Evolutionary conservation across 2,888 invertebrate genomes (phyloP).

Genomic region (Microctonus brassicae): DNA sequence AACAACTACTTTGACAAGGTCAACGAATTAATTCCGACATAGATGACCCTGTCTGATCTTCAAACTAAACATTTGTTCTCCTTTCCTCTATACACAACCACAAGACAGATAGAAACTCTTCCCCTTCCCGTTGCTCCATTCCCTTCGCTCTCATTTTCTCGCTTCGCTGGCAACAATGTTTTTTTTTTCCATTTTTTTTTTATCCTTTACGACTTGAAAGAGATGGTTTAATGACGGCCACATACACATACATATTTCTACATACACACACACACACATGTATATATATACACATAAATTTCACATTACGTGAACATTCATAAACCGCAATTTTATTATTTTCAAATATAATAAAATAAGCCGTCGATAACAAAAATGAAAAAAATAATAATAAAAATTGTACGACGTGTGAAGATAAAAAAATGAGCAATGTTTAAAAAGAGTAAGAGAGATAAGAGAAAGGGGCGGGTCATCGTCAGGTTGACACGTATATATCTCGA

Average conservation of each 20-base stretch:
- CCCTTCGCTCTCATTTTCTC: slow-evolving; percentile 41
- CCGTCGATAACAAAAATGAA: no score
- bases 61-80: slow-evolving; percentile 35
- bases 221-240: background rate
- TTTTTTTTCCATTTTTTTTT: slow-evolving; percentile 24
- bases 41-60: slow-evolving; percentile 19
- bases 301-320: background rate
- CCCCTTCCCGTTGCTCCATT: slow-evolving; percentile 22
- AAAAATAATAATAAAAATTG: background rate
- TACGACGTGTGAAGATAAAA: background rate
- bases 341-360: background rate
- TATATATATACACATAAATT: background rate
- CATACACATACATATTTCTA: background rate
- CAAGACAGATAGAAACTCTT: slow-evolving; percentile 7
- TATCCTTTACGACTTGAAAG: slow-evolving; percentile 8
- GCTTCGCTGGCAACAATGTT: slow-evolving; percentile 32
- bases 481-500: slow-evolving; percentile 19
- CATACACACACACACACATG: background rate
- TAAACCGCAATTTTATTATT: background rate
- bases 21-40: background rate
- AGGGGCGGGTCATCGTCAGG: slow-evolving; percentile 26
- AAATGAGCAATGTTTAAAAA: background rate
- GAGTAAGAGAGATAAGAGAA: slow-evolving; percentile 7
- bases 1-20: slow-evolving; percentile 5
- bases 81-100: slow-evolving; percentile 2